Base-by-base conservation (phyloP, 2,888 invertebrate genomes). In the Chironomus tentans region DNA sequence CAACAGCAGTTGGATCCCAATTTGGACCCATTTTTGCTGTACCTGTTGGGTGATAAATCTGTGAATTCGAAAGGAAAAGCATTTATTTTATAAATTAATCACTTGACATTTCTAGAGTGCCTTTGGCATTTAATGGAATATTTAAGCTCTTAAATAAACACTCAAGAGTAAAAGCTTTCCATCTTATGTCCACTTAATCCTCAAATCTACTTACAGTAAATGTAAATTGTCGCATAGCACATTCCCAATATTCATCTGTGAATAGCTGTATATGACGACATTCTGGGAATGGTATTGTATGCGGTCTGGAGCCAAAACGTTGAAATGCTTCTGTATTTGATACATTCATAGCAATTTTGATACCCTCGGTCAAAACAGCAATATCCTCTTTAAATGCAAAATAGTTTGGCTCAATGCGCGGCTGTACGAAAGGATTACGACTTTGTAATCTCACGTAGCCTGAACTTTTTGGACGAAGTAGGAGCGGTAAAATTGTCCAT, bases 381-480 rank as follows among this genome's bases (percentile, higher is more conserved):
- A 95, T 86, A 80, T 98, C 97, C 80, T 92, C 89, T 78, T 90
- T 90, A 79, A 94, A 91, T 0, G 93, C 90, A 81, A 98, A 92
- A 82, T 98, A 98, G 82, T 97, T 97, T 0, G 97, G 96, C 81
- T 93, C 92, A 76, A 98, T 91, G 13, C 91, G 88, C 0, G 97
- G 97, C 78, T 92, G 89, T 0, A 92, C 89, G 78, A 90, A 86
- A 0, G 97, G 96, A 82, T 97, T 92, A 50, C 86, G 87, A 70
- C 92, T 93, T 78, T 89, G 90, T 18, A 98, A 84, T 72, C 91
- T 89, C n/a, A 98, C 85, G 88, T 91, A 91, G 0, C 98, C 98
- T 0, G 89, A 88, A 81, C 96, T 96, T 80, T 90, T 91, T 0
- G 98, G 95, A 5, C 97, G 87, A 79, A 98, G 83, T 0, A 95